phyloP scores from a whole-genome alignment of 2,888 invertebrate genomes.

The Eustalomyia histrio region DNA sequence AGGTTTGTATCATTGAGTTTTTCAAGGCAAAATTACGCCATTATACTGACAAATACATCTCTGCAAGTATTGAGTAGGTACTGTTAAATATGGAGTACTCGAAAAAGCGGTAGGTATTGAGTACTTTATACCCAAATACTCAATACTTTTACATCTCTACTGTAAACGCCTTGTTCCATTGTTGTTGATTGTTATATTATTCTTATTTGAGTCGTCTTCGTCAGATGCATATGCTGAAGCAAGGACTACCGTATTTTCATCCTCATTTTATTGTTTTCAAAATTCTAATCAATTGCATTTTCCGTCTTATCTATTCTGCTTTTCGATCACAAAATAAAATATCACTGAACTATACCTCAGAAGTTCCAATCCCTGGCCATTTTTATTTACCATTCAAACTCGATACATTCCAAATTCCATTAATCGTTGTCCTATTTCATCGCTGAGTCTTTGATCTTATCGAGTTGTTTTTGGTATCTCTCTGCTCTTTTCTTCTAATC shows the following conservation, averaged over 20 bases:
- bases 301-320: neutral
- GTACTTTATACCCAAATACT: too few relatives aligned
- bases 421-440: constrained; percentile 8
- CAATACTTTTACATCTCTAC: too few relatives aligned
- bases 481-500: neutral
- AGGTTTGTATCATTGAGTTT: too few relatives aligned
- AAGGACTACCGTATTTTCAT: neutral
- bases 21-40: too few relatives aligned
- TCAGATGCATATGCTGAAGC: neutral
- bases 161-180: too few relatives aligned
- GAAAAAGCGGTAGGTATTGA: too few relatives aligned
- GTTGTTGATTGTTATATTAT: too few relatives aligned
- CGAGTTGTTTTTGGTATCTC: neutral
- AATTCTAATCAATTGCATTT: neutral
- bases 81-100: too few relatives aligned
- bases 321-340: neutral
- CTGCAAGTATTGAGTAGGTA: too few relatives aligned
- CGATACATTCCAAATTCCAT: neutral
- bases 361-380: neutral
- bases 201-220: too few relatives aligned
- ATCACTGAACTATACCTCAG: neutral
- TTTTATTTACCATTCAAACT: constrained; percentile 11
- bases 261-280: neutral
- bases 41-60: too few relatives aligned
- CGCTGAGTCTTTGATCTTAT: neutral